phyloP scores from a whole-genome alignment of 2,888 invertebrate genomes.

The Syrista parreyssii region DNA sequence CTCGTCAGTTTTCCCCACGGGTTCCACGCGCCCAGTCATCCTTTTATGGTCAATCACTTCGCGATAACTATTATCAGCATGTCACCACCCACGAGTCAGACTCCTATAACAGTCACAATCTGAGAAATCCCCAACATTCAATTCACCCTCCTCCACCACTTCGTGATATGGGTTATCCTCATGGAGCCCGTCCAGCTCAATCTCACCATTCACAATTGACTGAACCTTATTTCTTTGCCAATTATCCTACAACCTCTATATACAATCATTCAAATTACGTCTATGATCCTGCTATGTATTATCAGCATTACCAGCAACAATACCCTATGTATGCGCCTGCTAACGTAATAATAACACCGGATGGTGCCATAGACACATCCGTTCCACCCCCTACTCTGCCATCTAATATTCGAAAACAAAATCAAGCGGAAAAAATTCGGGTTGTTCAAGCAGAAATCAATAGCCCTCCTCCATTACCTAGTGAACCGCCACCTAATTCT shows the following conservation, averaged over 20 bases:
- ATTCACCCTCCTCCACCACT: conserved; percentile 25
- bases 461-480: conserved; percentile 69
- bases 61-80: conserved; percentile 38
- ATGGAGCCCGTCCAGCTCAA: not conserved
- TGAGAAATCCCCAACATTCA: conserved; percentile 7
- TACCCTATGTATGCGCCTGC: conserved; percentile 51
- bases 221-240: conserved; percentile 42
- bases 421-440: conserved; percentile 8
- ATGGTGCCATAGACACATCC: conserved; percentile 58
- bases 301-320: conserved; percentile 40
- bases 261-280: conserved; percentile 44
- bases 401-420: conserved; percentile 6
- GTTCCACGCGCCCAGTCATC: conserved; percentile 46
- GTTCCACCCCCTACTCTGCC: conserved; percentile 55
- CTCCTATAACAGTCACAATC: conserved; percentile 7
- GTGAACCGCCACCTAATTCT: conserved; percentile 72
- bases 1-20: conserved; percentile 33
- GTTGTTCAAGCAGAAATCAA: conserved; percentile 18
- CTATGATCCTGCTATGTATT: conserved; percentile 53
- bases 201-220: not conserved
- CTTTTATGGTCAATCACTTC: conserved; percentile 32
- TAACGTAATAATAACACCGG: conserved; percentile 53
- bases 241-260: conserved; percentile 47
- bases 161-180: not conserved
- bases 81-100: not conserved